phyloP scores from a whole-genome alignment of 1,140 invertebrate genomes.

The Drosophila carrolli region DNA sequence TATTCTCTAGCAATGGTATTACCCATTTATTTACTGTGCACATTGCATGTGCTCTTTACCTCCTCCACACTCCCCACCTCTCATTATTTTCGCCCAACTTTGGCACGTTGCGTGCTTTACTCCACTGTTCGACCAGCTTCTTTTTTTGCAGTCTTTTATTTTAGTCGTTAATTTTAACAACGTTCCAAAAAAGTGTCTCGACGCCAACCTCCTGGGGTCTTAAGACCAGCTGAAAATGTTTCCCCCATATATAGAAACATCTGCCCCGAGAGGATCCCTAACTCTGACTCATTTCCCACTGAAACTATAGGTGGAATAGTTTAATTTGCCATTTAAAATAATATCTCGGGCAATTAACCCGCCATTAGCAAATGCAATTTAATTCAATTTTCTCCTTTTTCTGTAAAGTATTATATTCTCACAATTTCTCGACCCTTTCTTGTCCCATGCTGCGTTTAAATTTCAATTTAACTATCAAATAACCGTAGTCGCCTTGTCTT shows the following conservation, averaged over 20 bases:
- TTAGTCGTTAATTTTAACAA: constrained; percentile 76
- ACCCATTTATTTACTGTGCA: constrained; percentile 13
- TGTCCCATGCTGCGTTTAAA: constrained; percentile 37
- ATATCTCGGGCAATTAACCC: constrained; percentile 32
- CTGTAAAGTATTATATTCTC: constrained; percentile 16
- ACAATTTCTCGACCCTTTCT: constrained; percentile 16
- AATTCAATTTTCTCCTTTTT: constrained; percentile 28
- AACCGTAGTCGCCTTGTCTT: constrained; percentile 54
- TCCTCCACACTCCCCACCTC: constrained; percentile 7
- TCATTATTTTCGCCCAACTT: constrained; percentile 28
- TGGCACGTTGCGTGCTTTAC: constrained; percentile 67
- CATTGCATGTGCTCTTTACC: constrained; percentile 53
- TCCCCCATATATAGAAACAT: constrained; percentile 17
- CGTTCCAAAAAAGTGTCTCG: constrained; percentile 56
- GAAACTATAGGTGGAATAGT: constrained; percentile 19
- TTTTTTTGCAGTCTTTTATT: constrained; percentile 28
- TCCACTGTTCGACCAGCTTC: constrained; percentile 35
- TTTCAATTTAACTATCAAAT: constrained; percentile 60
- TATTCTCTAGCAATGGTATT: background rate
- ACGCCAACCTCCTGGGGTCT: constrained; percentile 71
- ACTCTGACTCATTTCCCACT: constrained; percentile 18
- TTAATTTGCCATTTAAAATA: constrained; percentile 52
- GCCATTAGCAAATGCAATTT: constrained; percentile 39
- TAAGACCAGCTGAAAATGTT: constrained; percentile 53
- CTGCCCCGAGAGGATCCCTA: constrained; percentile 19